Conservation (phyloP, 2,113 vertebrate genomes). For the Tachycineta bicolor region DNA sequence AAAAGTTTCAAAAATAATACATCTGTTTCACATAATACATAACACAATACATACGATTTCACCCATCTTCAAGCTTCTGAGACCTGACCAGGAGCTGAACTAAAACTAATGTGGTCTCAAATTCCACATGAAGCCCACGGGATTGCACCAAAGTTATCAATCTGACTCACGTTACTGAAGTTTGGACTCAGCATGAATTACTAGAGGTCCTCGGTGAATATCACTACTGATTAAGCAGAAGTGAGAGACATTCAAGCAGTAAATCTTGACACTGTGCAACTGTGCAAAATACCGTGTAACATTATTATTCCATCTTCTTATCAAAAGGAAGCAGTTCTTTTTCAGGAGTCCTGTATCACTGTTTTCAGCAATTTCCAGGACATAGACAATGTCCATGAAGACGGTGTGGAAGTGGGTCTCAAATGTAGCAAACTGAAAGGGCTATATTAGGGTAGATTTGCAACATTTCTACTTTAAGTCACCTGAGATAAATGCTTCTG, state of each 20-base stretch:
- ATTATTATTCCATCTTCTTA: background rate
- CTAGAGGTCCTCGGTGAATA: accelerated
- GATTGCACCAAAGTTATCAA: background rate
- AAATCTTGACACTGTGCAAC: background rate
- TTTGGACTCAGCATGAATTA: background rate
- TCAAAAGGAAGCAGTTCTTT: background rate
- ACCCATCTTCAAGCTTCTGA: background rate
- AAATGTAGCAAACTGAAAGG: background rate
- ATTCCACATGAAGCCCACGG: background rate
- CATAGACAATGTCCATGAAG: background rate
- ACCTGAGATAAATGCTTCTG: background rate
- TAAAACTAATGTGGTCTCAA: background rate
- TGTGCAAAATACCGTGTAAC: background rate
- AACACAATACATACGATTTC: background rate
- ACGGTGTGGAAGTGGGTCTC: background rate
- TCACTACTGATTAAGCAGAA: background rate
- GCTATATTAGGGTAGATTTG: background rate
- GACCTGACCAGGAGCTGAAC: background rate
- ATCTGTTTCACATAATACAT: background rate
- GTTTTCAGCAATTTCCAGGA: background rate
- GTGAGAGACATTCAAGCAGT: background rate
- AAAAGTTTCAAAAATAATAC: background rate
- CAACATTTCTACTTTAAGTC: background rate
- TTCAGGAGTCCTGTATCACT: background rate
- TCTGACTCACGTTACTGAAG: background rate